These are phyloP conservation scores for Thymallus thymallus DNA, from an alignment of 2,113 vertebrate species.

Conservation along the genomic window DNA sequence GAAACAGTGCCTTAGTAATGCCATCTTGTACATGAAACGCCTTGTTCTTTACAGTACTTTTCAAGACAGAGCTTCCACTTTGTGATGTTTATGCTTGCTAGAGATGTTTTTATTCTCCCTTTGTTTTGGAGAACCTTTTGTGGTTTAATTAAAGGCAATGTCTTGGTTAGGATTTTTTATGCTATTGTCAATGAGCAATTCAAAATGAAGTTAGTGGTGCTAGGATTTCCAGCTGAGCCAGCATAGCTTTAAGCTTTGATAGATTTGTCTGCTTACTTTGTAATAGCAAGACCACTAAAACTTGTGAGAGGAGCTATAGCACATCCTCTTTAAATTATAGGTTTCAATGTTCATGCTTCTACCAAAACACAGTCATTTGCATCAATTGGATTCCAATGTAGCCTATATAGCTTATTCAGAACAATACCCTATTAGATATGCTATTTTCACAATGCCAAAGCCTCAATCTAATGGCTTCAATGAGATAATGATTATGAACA, in stretches of 20 bases:
- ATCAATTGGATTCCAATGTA: neutral
- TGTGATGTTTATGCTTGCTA: constrained; percentile 41
- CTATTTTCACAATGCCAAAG: neutral
- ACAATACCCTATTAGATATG: neutral
- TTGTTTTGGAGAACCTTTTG: constrained; percentile 37
- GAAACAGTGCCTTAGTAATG: constrained; percentile 43
- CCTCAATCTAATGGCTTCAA: neutral
- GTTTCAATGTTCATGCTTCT: neutral
- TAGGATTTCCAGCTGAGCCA: constrained; percentile 46
- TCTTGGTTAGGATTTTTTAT: constrained; percentile 51
- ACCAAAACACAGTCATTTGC: neutral
- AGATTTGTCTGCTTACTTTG: constrained; percentile 41
- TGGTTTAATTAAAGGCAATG: constrained; percentile 51
- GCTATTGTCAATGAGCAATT: constrained; percentile 33
- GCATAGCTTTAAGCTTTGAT: constrained; percentile 50
- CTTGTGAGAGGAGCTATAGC: constrained; percentile 41
- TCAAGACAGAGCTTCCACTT: constrained; percentile 29
- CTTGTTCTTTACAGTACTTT: neutral
- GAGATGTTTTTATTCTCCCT: no score
- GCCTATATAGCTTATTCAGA: no score
- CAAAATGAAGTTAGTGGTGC: constrained; percentile 13
- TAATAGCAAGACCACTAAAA: constrained; percentile 40
- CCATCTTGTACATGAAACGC: constrained; percentile 27
- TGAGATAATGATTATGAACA: neutral
- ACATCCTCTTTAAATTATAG: constrained; percentile 43